Evolutionary conservation across 2,888 invertebrate genomes (phyloP).

Genomic region (Megamerina dolium): DNA sequence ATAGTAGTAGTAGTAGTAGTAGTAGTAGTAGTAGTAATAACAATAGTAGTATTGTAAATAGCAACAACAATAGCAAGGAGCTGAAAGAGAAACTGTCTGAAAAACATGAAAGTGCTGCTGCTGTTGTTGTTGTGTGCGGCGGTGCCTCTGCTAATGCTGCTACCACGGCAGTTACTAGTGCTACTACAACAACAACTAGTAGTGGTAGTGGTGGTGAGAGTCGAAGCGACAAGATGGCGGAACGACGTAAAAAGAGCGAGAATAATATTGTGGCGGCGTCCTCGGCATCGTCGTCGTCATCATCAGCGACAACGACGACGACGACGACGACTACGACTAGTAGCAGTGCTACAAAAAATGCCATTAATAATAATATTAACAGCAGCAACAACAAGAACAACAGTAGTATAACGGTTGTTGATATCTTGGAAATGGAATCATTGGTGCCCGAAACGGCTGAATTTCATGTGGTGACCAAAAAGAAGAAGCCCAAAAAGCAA

Average conservation of each 20-base stretch:
- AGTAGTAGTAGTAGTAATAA: no score
- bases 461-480: constrained; percentile 78
- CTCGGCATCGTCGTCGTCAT: constrained; percentile 4
- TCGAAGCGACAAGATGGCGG: constrained; percentile 9
- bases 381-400: constrained; percentile 12
- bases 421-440: constrained; percentile 36
- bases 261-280: constrained; percentile 13
- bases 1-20: no score
- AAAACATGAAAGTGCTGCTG: constrained; percentile 10
- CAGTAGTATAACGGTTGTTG: constrained; percentile 17
- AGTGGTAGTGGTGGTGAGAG: no score
- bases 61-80: no score
- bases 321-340: background rate
- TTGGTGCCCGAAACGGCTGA: constrained; percentile 57
- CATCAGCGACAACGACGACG: constrained; percentile 1
- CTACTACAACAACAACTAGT: background rate
- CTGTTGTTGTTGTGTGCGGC: background rate
- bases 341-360: constrained; percentile 1
- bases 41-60: no score
- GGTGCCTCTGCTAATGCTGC: background rate
- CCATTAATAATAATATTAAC: no score
- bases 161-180: background rate
- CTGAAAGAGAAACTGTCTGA: constrained; percentile 3
- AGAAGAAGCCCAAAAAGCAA: constrained; percentile 68
- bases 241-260: constrained; percentile 26